Conservation (phyloP, 1,140 invertebrate species). For the Drosophila pseudoobscura region DNA sequence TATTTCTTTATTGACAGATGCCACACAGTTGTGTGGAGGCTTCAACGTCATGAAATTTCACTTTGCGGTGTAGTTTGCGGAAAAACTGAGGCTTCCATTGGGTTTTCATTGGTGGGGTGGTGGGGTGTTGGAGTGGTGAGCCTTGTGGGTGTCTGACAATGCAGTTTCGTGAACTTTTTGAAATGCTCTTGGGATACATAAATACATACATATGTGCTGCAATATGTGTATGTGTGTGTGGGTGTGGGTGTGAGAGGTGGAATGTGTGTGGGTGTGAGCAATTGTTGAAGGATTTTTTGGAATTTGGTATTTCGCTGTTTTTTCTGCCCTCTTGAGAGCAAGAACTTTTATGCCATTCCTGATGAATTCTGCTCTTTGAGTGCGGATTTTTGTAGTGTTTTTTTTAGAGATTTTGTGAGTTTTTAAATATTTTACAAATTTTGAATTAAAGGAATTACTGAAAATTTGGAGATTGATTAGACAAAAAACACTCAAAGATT, state of each 20-base stretch:
- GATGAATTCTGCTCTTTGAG: too few relatives aligned
- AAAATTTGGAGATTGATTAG: too few relatives aligned
- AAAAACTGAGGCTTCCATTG: conserved; percentile 31
- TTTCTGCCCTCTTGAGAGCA: too few relatives aligned
- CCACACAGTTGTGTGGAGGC: conserved; percentile 24
- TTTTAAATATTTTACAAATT: too few relatives aligned
- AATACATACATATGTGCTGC: too few relatives aligned
- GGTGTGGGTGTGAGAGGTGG: background rate
- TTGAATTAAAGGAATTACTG: too few relatives aligned
- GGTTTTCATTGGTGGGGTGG: conserved; percentile 19
- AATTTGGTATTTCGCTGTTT: too few relatives aligned
- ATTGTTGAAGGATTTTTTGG: too few relatives aligned
- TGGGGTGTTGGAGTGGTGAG: conserved; percentile 5
- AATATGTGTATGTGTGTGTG: conserved; percentile 14
- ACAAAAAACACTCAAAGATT: too few relatives aligned
- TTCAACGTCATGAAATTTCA: conserved; percentile 65
- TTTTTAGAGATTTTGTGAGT: too few relatives aligned
- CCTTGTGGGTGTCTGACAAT: conserved; percentile 26
- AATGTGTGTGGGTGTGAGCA: background rate
- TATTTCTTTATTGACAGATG: conserved; percentile 71
- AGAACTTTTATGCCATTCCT: too few relatives aligned
- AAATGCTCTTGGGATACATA: conserved; percentile 18
- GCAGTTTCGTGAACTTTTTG: conserved; percentile 40
- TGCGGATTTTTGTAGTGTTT: too few relatives aligned
- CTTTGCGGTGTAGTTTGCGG: conserved; percentile 54